Evolutionary conservation across 1,140 invertebrate genomes (phyloP).

Genomic region (Philaenus spumarius): DNA sequence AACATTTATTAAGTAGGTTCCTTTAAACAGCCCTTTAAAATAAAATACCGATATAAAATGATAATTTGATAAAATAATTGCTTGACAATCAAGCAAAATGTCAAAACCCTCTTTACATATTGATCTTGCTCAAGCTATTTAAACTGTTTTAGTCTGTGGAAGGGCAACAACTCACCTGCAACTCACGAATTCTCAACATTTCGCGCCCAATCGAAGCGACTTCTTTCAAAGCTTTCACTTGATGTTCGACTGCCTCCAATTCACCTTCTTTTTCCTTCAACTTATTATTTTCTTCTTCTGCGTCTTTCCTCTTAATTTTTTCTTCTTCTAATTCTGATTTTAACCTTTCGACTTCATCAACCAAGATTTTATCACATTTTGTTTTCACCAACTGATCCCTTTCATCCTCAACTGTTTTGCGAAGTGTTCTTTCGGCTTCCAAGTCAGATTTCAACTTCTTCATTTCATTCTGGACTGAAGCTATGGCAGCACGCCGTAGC

Average conservation of each 20-base stretch:
- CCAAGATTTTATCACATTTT: background rate
- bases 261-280: conserved; percentile 41
- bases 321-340: conserved; percentile 38
- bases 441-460: conserved; percentile 23
- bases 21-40: no score
- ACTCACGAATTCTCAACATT: conserved; percentile 59
- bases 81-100: no score
- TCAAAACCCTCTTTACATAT: no score
- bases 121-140: no score
- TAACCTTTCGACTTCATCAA: background rate
- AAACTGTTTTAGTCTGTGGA: no score
- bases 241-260: conserved; percentile 41
- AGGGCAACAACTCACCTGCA: no score
- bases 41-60: no score
- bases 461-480: conserved; percentile 26
- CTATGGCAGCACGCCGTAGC: conserved; percentile 24
- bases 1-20: no score
- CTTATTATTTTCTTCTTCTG: conserved; percentile 49
- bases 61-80: no score
- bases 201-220: conserved; percentile 60
- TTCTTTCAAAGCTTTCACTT: conserved; percentile 59
- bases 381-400: background rate
- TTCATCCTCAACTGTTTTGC: background rate
- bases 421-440: conserved; percentile 21
- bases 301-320: conserved; percentile 47